Conservation (phyloP, 2,797 vertebrate genomes). For the Muscicapa comitata region DNA sequence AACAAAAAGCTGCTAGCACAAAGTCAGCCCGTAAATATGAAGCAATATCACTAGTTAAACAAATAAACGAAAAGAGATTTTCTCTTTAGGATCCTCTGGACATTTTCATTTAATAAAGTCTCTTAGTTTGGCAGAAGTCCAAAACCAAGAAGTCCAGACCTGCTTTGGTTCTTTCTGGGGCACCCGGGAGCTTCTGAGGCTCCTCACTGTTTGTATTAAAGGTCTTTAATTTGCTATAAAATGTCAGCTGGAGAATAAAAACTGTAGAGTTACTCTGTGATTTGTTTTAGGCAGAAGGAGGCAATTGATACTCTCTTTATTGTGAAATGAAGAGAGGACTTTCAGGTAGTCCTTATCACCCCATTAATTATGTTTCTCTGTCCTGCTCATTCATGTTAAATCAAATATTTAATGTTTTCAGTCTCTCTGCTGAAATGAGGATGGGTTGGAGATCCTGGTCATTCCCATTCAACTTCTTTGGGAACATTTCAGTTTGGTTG, state of each 20-base stretch:
- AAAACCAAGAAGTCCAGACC: conserved; percentile 11
- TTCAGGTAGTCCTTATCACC: neutral
- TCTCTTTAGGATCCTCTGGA: conserved; percentile 16
- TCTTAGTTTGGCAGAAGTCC: conserved; percentile 30
- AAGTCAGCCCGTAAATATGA: neutral
- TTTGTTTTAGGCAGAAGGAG: conserved; percentile 5
- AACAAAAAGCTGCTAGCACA: neutral
- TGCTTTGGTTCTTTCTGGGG: conserved; percentile 34
- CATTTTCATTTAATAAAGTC: conserved; percentile 23
- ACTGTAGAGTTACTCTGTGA: neutral
- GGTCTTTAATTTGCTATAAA: conserved; percentile 40
- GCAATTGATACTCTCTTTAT: neutral
- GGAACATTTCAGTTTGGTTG: neutral
- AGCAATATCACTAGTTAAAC: neutral
- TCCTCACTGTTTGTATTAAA: conserved; percentile 33
- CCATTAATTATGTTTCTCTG: neutral
- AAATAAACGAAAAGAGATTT: conserved; percentile 17
- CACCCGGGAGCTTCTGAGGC: conserved; percentile 19
- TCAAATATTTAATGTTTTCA: neutral
- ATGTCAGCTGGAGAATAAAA: conserved; percentile 34
- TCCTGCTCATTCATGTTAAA: neutral
- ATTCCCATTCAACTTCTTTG: neutral
- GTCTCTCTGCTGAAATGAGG: neutral
- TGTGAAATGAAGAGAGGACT: neutral
- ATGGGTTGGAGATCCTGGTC: neutral